Conservation (phyloP, 2,797 vertebrate genomes). For the Gambelia wislizenii region DNA sequence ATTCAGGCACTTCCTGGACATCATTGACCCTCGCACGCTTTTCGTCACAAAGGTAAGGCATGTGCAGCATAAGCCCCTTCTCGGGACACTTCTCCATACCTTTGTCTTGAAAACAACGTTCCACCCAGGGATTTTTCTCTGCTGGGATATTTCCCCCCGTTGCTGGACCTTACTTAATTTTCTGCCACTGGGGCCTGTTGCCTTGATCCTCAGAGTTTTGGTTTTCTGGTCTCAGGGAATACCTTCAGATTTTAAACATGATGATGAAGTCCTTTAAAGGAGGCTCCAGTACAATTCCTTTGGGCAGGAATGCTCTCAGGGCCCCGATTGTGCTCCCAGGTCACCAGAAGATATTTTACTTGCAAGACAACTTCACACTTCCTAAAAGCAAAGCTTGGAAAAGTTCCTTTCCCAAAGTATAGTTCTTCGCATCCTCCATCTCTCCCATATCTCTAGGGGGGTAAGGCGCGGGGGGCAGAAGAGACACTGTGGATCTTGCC, state of each 20-base stretch:
- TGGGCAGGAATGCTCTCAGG: background rate
- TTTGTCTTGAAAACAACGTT: no score
- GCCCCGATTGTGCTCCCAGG: background rate
- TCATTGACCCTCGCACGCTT: slow-evolving; percentile 89
- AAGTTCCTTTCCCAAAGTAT: no score
- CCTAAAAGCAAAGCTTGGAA: no score
- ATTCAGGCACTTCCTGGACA: slow-evolving; percentile 89
- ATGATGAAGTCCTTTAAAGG: background rate
- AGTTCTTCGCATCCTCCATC: no score
- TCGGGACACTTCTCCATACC: background rate
- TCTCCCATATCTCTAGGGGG: no score
- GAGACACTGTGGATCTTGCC: no score
- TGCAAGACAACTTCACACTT: background rate
- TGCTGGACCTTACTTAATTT: no score
- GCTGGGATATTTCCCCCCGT: background rate
- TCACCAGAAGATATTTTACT: background rate
- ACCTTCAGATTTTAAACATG: background rate
- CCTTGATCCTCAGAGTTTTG: no score
- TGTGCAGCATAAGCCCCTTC: rapidly evolving
- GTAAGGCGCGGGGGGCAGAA: no score
- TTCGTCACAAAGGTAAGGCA: slow-evolving; percentile 87
- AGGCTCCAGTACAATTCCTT: background rate
- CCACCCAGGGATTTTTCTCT: background rate
- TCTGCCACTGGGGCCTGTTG: no score
- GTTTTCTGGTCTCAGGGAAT: background rate